These are phyloP conservation scores for Silurus glanis DNA, from an alignment of 2,113 vertebrate genomes.

Conservation along the genomic window DNA sequence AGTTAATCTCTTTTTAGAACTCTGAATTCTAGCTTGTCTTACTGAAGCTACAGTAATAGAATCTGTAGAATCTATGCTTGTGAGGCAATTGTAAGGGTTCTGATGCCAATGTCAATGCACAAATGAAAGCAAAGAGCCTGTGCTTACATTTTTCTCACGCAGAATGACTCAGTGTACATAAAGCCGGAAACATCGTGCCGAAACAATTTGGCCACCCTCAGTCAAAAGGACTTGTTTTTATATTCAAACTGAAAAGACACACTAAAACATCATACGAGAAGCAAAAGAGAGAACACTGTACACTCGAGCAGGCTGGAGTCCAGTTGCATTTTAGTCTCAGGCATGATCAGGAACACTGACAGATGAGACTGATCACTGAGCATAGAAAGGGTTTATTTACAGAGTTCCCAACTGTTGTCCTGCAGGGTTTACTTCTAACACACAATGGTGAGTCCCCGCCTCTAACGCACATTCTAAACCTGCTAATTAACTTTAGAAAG, in stretches of 20 bases:
- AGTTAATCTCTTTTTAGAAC: not conserved
- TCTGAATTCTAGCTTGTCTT: not conserved
- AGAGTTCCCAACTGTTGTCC: not conserved
- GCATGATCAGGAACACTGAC: not conserved
- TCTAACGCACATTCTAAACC: not conserved
- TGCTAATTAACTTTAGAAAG: not conserved
- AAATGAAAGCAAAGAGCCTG: not conserved
- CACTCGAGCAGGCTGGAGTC: not conserved
- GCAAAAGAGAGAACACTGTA: not conserved
- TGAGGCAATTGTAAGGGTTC: not conserved
- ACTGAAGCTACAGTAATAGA: conserved; percentile 14
- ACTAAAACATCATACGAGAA: not conserved
- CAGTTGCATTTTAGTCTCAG: not conserved
- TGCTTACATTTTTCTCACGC: conserved; percentile 36
- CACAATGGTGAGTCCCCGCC: not conserved
- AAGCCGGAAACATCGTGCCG: conserved; percentile 9
- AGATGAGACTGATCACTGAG: not conserved
- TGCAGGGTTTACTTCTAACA: not conserved
- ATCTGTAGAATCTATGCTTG: not conserved
- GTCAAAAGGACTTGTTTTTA: conserved; percentile 17
- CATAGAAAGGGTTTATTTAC: not conserved
- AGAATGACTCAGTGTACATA: conserved; percentile 7
- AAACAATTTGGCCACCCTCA: conserved; percentile 37
- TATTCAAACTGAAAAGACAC: conserved; percentile 10
- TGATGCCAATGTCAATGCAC: not conserved